phyloP scores from a whole-genome alignment of 2,797 vertebrate genomes.

The Bucorvus abyssinicus region DNA sequence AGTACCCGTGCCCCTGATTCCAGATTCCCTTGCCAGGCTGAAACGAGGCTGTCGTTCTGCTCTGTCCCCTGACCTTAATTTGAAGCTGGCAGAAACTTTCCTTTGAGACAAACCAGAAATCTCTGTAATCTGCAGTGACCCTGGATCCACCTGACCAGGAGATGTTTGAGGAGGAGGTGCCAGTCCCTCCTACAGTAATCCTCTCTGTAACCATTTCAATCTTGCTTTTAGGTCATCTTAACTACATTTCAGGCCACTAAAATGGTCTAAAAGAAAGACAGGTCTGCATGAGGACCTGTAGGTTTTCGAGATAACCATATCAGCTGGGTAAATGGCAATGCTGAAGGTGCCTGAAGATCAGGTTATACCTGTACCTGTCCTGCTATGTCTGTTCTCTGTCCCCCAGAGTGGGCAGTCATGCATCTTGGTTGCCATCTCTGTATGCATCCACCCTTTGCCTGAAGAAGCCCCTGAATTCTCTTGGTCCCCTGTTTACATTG shows the following conservation, averaged over 20 bases:
- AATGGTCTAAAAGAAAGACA: not conserved
- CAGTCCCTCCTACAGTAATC: not conserved
- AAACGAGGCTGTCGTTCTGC: not conserved
- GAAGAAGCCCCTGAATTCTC: not conserved
- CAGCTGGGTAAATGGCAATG: not conserved
- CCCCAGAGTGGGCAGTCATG: not conserved
- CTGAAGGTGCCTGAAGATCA: not conserved
- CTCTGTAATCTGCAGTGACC: not conserved
- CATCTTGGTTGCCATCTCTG: not conserved
- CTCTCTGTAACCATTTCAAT: not conserved
- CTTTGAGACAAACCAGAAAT: not conserved
- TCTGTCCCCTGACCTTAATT: not conserved
- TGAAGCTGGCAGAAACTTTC: not conserved
- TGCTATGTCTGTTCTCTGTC: not conserved
- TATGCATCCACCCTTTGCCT: not conserved
- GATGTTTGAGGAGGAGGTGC: not conserved
- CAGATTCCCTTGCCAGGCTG: not conserved
- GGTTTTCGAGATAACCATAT: not conserved
- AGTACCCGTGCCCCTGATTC: fast-evolving
- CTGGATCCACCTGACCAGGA: not conserved
- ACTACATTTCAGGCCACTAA: not conserved
- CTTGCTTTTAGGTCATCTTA: not conserved
- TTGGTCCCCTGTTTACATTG: not conserved
- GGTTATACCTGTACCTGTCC: not conserved
- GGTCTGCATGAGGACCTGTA: not conserved